Evolutionary conservation across 2,888 invertebrate species (phyloP).

Genomic region (Eupsilia transversa): DNA sequence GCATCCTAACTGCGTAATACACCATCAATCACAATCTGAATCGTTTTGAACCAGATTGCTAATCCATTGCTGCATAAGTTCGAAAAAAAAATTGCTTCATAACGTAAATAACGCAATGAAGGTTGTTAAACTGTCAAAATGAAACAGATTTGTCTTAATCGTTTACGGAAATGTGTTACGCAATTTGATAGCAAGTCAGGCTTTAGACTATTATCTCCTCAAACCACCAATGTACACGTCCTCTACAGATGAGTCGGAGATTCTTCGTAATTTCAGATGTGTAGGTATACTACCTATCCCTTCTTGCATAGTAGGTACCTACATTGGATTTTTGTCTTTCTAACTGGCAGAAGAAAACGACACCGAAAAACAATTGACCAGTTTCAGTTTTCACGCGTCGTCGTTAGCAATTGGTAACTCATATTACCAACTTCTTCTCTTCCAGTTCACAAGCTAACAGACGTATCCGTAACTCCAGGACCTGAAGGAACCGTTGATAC

Average conservation of each 20-base stretch:
- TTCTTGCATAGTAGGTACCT: background rate
- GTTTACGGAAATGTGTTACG: too few species aligned
- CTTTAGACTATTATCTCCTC: background rate
- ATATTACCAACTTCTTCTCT: conserved; percentile 16
- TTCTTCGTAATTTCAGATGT: background rate
- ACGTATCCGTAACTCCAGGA: conserved; percentile 74
- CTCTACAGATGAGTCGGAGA: background rate
- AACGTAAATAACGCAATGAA: too few species aligned
- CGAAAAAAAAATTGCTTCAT: too few species aligned
- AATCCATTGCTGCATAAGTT: too few species aligned
- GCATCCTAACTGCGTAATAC: too few species aligned
- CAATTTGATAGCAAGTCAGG: too few species aligned
- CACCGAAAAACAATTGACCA: background rate
- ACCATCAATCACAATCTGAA: too few species aligned
- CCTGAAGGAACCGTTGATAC: conserved; percentile 81
- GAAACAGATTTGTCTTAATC: too few species aligned
- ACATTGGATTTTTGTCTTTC: background rate
- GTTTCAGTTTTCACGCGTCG: background rate
- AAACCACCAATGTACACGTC: too few species aligned
- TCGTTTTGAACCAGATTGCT: too few species aligned
- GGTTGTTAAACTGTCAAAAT: too few species aligned
- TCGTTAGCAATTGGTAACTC: background rate
- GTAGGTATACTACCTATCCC: background rate
- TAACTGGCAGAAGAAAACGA: background rate
- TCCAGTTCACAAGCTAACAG: conserved; percentile 85